phyloP scores from a whole-genome alignment of 2,888 invertebrate species.

The Chorisops tibialis region DNA sequence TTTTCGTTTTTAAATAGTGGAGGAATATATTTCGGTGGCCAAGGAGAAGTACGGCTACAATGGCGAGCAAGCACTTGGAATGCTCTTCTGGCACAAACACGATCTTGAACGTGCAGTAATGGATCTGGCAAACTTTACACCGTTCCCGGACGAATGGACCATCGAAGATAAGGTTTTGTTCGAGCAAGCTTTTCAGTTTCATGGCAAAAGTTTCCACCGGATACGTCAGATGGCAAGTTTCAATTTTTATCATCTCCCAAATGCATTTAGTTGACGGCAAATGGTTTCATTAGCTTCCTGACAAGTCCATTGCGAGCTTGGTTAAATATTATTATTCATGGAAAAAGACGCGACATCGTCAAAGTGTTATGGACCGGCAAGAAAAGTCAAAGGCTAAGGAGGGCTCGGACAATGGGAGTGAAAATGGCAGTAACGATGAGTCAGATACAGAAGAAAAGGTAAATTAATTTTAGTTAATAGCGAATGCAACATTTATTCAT shows the following conservation, averaged over 20 bases:
- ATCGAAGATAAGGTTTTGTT: slow-evolving; percentile 97
- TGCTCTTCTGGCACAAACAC: slow-evolving; percentile 98
- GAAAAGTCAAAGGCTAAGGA: slow-evolving; percentile 56
- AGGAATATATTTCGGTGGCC: slow-evolving; percentile 89
- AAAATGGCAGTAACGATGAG: slow-evolving; percentile 79
- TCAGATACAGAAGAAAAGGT: slow-evolving; percentile 90
- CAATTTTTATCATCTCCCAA: slow-evolving; percentile 14
- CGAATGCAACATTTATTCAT: too few relatives aligned
- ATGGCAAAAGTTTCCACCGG: slow-evolving; percentile 96
- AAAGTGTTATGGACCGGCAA: slow-evolving; percentile 90
- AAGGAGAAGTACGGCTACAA: slow-evolving; percentile 98
- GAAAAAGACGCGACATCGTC: slow-evolving; percentile 92
- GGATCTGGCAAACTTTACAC: slow-evolving; percentile 94
- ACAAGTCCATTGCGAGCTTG: slow-evolving; percentile 92
- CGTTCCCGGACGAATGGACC: slow-evolving; percentile 97
- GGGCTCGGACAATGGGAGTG: slow-evolving; percentile 76
- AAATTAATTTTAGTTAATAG: too few relatives aligned
- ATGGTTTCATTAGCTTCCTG: slow-evolving; percentile 71
- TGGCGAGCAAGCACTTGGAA: slow-evolving; percentile 94
- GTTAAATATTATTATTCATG: slow-evolving; percentile 98
- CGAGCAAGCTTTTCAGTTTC: slow-evolving; percentile 97
- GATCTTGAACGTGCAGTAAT: slow-evolving; percentile 87
- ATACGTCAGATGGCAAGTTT: slow-evolving; percentile 91
- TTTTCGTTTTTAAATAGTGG: slow-evolving; percentile 64
- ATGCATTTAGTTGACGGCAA: slow-evolving; percentile 4